phyloP scores from a whole-genome alignment of 2,113 vertebrate species.

The Hydropotes inermis region DNA sequence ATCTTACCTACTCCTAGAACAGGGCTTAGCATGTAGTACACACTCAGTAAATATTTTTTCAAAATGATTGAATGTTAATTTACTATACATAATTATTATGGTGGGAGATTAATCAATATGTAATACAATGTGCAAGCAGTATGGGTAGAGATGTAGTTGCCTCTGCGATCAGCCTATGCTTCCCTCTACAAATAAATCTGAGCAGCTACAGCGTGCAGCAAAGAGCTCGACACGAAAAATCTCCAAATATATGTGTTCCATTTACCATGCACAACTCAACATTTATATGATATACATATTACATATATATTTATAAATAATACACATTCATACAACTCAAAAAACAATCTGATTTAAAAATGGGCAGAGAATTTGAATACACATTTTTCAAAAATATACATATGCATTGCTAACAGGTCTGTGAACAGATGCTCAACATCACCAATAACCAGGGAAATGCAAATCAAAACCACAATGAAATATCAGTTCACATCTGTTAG shows the following conservation, averaged over 20 bases:
- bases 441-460: neutral
- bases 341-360: neutral
- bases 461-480: neutral
- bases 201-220: neutral
- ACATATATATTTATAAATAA: neutral
- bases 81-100: neutral
- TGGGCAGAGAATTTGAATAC: neutral
- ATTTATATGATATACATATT: neutral
- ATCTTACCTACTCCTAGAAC: neutral
- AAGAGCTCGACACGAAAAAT: neutral
- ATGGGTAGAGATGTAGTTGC: neutral
- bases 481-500: neutral
- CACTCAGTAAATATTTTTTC: neutral
- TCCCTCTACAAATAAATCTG: neutral
- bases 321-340: neutral
- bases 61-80: neutral
- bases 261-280: neutral
- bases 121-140: neutral
- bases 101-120: neutral
- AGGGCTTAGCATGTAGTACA: neutral
- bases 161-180: neutral
- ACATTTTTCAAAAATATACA: neutral
- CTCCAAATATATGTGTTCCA: neutral
- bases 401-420: neutral
- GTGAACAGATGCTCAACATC: neutral